Conservation (phyloP, 1,140 invertebrate species). For the Wiebesia pumilae region DNA sequence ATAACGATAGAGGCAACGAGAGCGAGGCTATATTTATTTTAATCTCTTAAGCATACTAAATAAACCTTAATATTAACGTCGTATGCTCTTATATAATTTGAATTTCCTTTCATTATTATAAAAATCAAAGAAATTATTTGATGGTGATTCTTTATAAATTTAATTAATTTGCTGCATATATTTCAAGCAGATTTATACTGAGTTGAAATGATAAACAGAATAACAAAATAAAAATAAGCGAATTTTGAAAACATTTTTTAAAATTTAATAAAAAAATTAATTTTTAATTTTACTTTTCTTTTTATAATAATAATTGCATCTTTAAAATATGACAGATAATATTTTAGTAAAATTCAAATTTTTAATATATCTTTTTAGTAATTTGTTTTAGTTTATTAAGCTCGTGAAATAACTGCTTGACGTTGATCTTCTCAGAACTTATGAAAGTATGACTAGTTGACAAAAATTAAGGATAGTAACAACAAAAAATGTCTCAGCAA, state of each 20-base stretch:
- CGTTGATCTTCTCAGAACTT: neutral
- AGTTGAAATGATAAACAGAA: neutral
- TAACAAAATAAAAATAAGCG: neutral
- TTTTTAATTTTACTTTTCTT: neutral
- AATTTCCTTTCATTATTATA: neutral
- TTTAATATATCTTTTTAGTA: neutral
- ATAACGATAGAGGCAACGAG: conserved; percentile 2
- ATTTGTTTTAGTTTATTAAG: neutral
- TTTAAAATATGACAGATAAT: neutral
- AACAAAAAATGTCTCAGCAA: conserved; percentile 28
- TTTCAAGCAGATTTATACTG: neutral
- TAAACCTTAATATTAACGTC: conserved; percentile 30
- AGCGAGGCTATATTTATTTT: neutral
- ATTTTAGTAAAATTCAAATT: neutral
- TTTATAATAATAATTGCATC: neutral
- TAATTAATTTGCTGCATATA: neutral
- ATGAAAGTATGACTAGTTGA: conserved; percentile 12
- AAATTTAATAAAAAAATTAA: neutral
- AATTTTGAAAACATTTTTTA: neutral
- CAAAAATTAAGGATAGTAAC: conserved; percentile 29
- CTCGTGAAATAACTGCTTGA: neutral
- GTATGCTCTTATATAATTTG: neutral
- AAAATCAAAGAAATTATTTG: conserved; percentile 1
- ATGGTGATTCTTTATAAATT: neutral
- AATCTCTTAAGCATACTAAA: conserved; percentile 20